Evolutionary conservation across 2,888 invertebrate species (phyloP), one percentile per base, ranked within the genome.

Genomic region (Apodemia duryi): DNA sequence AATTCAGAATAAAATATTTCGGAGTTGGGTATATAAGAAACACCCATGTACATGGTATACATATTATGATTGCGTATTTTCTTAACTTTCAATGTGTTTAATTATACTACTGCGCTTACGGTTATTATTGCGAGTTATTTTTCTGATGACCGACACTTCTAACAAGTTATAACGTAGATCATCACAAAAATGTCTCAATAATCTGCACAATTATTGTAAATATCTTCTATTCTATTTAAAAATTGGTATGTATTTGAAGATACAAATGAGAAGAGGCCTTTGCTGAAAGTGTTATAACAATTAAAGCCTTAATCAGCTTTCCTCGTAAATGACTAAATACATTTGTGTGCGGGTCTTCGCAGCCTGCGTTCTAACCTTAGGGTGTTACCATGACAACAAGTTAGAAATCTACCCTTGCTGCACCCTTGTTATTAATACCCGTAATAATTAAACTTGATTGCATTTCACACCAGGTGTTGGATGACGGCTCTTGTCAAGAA

Each of bases 371-470:
- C 74, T 78, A 78, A 77, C 69, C 78, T 77, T 75, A 77, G 91
- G 91, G 91, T 75, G 91, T 91, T 91, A 76, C 90, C 77, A 89
- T 90, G 81, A 78, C 79, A 80, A 91, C 89, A 76, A 78, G 82
- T 77, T 77, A 78, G 80, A 77, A 76, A 73, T 81, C 80, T 77
- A 78, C 85, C 87, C 88, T 78, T 77, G 82, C 81, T 86, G 86
- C 88, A 88, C 91, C 91, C 91, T 90, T 86, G 90, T 90, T 90
- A 91, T 91, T 91, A 91, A 91, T 91, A 90, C 90, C 85, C 82
- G 84, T 84, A 91, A 91, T 91, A 90, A 91, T 91, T 91, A 91
- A 91, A 88, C 89, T 88, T 91, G 90, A 91, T 91, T 91, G 91
- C 89, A 88, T 88, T 91, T 88, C 91, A 84, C 90, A 84, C 90